These are phyloP conservation scores for Psix sp. DNA, from an alignment of 1,140 invertebrate species.

Conservation along the genomic window DNA sequence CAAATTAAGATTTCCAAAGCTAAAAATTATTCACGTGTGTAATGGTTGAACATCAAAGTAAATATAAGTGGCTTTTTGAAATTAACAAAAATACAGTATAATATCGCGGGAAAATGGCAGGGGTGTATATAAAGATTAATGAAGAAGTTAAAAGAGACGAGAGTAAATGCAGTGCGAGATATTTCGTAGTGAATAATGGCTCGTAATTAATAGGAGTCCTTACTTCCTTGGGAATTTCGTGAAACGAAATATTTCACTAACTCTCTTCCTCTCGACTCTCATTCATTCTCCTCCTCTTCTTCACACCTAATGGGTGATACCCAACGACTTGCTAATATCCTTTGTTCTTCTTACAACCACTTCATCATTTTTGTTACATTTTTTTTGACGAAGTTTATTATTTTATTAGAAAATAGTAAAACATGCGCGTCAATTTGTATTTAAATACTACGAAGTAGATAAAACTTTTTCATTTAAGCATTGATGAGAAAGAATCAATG, in stretches of 20 bases:
- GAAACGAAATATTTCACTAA: constrained; percentile 53
- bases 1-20: constrained; percentile 44
- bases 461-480: too few species aligned
- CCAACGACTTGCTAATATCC: constrained; percentile 43
- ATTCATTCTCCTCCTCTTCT: constrained; percentile 57
- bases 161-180: constrained; percentile 51
- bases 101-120: constrained; percentile 44
- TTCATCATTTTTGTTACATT: constrained; percentile 32
- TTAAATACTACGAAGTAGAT: too few species aligned
- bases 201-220: constrained; percentile 55
- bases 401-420: too few species aligned
- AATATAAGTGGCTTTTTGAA: constrained; percentile 50
- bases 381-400: constrained; percentile 16
- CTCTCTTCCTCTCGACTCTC: constrained; percentile 46
- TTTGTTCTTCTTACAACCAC: constrained; percentile 36
- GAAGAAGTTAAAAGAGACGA: constrained; percentile 55
- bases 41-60: constrained; percentile 47
- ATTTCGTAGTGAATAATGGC: constrained; percentile 52
- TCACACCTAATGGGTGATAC: constrained; percentile 48
- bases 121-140: constrained; percentile 53
- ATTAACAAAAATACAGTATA: constrained; percentile 38
- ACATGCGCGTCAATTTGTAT: too few species aligned
- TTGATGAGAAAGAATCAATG: too few species aligned
- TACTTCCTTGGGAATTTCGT: constrained; percentile 48
- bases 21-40: constrained; percentile 44